These are phyloP conservation scores for Alsophila aescularia DNA, from an alignment of 2,888 invertebrate species.

Conservation along the genomic window DNA sequence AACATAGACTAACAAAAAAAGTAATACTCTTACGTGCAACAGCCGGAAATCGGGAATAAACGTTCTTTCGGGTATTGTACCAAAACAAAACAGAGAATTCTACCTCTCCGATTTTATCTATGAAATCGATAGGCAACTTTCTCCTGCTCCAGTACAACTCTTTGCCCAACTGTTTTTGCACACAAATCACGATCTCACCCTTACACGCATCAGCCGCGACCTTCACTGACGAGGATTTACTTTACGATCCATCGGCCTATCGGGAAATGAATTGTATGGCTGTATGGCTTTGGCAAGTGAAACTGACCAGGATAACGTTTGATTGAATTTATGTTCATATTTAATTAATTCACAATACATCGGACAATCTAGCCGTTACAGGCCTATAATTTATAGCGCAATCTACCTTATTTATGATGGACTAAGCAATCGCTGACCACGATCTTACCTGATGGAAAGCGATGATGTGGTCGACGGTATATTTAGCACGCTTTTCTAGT, in stretches of 20 bases:
- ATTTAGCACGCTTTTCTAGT: no score
- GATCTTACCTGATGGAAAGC: no score
- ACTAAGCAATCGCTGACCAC: no score
- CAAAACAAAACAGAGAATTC: not conserved
- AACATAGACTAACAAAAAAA: no score
- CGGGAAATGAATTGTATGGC: constrained; percentile 35
- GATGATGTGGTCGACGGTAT: no score
- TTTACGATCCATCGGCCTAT: constrained; percentile 45
- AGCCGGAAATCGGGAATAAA: no score
- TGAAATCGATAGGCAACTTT: constrained; percentile 2
- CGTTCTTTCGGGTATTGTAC: not conserved
- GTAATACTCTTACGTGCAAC: no score
- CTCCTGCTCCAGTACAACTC: constrained; percentile 16
- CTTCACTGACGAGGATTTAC: constrained; percentile 70
- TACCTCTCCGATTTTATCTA: not conserved
- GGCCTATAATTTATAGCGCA: no score
- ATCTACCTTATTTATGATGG: no score
- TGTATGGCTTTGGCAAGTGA: constrained; percentile 11
- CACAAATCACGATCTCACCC: constrained; percentile 61
- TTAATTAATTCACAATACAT: no score
- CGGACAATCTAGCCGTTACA: no score
- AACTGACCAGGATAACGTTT: constrained; percentile 18
- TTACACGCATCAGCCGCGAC: constrained; percentile 60
- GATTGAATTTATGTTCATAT: constrained; percentile 5
- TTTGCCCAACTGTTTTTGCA: constrained; percentile 45